Evolutionary conservation across 2,797 vertebrate genomes (phyloP).

Genomic region (Sebastes dallii): DNA sequence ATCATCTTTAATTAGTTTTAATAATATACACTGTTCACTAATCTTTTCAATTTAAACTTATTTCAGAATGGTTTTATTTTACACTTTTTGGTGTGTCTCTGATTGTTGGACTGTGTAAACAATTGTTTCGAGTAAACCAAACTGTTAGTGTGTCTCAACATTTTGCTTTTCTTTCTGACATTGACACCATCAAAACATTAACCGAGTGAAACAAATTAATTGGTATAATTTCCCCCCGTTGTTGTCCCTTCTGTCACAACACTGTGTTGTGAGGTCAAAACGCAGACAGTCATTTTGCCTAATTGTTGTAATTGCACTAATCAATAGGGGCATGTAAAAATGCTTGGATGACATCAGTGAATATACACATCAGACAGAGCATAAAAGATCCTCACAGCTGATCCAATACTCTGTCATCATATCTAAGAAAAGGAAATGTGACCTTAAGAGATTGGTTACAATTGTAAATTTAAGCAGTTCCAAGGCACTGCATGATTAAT

Average conservation of each 20-base stretch:
- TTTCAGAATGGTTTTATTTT: not conserved
- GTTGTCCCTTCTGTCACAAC: slow-evolving; percentile 35
- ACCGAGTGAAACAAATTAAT: slow-evolving; percentile 40
- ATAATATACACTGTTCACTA: not conserved
- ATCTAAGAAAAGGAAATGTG: not conserved
- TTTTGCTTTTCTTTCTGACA: not conserved
- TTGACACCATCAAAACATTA: slow-evolving; percentile 7
- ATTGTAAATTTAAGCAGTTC: not conserved
- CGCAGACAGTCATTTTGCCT: slow-evolving; percentile 25
- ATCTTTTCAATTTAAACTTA: not conserved
- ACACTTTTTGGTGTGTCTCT: not conserved
- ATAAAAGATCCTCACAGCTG: not conserved
- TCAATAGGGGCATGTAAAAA: slow-evolving; percentile 39
- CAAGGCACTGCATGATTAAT: not conserved
- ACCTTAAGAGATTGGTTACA: not conserved
- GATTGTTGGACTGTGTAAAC: not conserved
- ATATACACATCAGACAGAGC: not conserved
- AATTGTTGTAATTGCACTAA: slow-evolving; percentile 50
- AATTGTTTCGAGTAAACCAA: not conserved
- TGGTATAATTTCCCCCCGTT: slow-evolving; percentile 25
- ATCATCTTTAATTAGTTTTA: not conserved
- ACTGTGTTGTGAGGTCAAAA: slow-evolving; percentile 48
- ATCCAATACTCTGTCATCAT: not conserved
- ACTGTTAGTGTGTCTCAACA: not conserved
- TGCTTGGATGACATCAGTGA: slow-evolving; percentile 19